These are phyloP conservation scores for Lordiphosa mommai DNA, from an alignment of 1,140 invertebrate genomes.

Conservation along the genomic window DNA sequence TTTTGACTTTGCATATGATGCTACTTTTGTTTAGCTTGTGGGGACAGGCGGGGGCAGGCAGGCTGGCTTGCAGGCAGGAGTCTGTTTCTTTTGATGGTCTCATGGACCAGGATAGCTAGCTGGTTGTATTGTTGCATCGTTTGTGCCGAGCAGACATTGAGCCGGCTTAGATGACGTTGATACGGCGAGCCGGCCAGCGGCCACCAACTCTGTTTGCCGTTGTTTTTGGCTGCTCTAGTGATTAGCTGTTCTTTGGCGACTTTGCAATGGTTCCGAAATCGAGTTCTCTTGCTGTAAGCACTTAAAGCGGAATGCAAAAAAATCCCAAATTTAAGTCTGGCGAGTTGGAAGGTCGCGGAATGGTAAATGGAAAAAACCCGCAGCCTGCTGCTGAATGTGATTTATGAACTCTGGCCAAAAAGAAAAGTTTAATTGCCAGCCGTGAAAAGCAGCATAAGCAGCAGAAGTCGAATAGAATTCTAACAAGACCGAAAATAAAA, in stretches of 20 bases:
- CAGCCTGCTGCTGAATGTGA: conserved; percentile 65
- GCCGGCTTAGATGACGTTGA: conserved; percentile 61
- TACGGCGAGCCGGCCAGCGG: conserved; percentile 25
- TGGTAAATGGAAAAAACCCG: conserved; percentile 2
- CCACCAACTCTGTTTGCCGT: conserved; percentile 39
- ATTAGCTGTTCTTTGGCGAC: conserved; percentile 37
- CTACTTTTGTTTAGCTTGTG: conserved; percentile 69
- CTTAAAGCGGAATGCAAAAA: conserved; percentile 29
- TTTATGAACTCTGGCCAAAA: conserved; percentile 68
- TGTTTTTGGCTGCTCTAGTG: conserved; percentile 56
- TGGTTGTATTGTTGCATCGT: conserved; percentile 29
- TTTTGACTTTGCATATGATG: conserved; percentile 78
- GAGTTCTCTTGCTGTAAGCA: conserved; percentile 2
- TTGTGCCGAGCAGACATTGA: conserved; percentile 51
- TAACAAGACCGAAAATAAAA: conserved; percentile 3
- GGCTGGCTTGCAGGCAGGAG: conserved; percentile 8
- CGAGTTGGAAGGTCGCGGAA: neutral
- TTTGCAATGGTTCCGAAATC: conserved; percentile 18
- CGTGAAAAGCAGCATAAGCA: conserved; percentile 67
- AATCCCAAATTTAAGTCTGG: neutral
- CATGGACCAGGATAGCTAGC: conserved; percentile 29
- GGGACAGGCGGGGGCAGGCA: conserved; percentile 16
- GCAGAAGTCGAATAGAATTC: conserved; percentile 37
- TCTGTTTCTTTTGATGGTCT: conserved; percentile 53
- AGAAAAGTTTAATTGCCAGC: conserved; percentile 77